These are phyloP conservation scores for Pelmatolapia mariae DNA, from an alignment of 2,113 vertebrate species.

Conservation along the genomic window DNA sequence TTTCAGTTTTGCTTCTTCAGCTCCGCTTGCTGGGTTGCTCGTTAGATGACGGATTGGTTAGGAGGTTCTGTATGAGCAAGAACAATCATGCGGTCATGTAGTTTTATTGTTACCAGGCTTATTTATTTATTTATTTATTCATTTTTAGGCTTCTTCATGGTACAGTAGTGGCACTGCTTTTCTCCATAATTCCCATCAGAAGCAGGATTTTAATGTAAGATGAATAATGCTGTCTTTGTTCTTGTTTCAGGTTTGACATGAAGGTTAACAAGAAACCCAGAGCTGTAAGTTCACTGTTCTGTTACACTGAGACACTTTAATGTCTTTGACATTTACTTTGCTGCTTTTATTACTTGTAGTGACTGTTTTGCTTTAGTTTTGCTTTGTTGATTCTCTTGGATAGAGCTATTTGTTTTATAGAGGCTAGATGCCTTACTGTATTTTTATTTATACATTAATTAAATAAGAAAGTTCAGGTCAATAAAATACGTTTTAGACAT, in stretches of 20 bases:
- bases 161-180: slow-evolving; percentile 2
- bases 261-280: slow-evolving; percentile 99
- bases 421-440: neutral
- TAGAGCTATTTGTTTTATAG: neutral
- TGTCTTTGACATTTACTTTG: neutral
- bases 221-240: neutral
- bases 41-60: neutral
- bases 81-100: neutral
- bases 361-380: neutral
- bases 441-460: neutral
- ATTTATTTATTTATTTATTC: neutral
- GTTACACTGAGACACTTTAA: neutral
- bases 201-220: neutral
- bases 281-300: slow-evolving; percentile 79
- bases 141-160: slow-evolving; percentile 17
- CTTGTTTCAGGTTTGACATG: slow-evolving; percentile 90
- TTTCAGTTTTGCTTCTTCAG: neutral
- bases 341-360: neutral
- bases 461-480: neutral
- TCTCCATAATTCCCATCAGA: neutral
- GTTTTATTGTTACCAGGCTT: slow-evolving; percentile 14
- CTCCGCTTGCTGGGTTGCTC: slow-evolving; percentile 1
- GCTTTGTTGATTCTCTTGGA: neutral
- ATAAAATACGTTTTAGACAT: neutral
- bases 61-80: neutral